phyloP scores from a whole-genome alignment of 2,113 vertebrate species.

The Calidris pugnax region DNA sequence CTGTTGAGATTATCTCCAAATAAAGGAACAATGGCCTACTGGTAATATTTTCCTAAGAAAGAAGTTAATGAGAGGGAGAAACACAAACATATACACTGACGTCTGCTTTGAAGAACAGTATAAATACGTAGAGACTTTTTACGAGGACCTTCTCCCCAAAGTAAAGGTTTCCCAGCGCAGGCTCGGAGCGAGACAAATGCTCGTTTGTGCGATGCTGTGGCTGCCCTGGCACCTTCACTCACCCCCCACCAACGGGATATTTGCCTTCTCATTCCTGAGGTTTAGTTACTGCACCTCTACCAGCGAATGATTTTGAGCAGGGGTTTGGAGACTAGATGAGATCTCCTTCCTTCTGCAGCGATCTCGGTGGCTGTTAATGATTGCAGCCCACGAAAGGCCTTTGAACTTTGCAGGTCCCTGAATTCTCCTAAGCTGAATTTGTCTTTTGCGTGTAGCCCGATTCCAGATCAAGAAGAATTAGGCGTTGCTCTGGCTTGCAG shows the following conservation, averaged over 20 bases:
- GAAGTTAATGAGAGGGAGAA: background rate
- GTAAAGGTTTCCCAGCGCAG: background rate
- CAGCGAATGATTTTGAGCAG: background rate
- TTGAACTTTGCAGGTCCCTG: background rate
- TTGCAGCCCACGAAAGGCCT: background rate
- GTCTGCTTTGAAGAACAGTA: background rate
- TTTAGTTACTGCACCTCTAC: background rate
- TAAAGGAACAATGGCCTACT: background rate
- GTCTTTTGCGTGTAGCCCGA: background rate
- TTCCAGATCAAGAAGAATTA: background rate
- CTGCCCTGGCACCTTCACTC: background rate
- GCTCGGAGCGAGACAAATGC: background rate
- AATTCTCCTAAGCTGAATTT: background rate
- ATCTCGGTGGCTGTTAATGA: background rate
- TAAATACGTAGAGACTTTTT: background rate
- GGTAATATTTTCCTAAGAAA: background rate
- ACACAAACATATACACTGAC: background rate
- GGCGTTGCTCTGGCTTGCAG: background rate
- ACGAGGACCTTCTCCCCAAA: background rate
- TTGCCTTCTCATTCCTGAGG: background rate
- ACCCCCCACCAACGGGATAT: accelerated
- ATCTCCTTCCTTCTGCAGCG: background rate
- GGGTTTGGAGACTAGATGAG: background rate
- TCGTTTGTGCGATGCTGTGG: background rate
- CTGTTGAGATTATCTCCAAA: background rate